Evolutionary conservation across 2,797 vertebrate species (phyloP), one percentile per base, ranked within the genome.

Genomic region (Ctenosaura bakeri): DNA sequence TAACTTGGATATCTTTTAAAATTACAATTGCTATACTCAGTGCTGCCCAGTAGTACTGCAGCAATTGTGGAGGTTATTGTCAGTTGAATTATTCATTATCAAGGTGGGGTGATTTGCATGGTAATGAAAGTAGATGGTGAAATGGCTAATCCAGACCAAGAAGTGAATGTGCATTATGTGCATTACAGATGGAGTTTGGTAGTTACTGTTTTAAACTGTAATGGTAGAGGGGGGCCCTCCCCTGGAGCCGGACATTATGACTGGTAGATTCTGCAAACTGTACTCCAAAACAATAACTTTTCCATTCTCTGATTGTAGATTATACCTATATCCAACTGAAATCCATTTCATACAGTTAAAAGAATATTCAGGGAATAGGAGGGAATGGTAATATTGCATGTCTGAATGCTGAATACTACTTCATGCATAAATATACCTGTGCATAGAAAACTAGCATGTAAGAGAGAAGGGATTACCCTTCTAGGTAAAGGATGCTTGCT

Each of bases 11-110:
- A 13, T 62, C 87, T 89, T 86, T 69, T 84, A 71, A 84, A 42
- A 90, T 87, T 78, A 59, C 59, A 80, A 77, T 29, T 9, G 0
- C 35, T 76, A 50, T 52, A 13, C 50, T 71, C 56, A 66, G 24
- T 50, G 4, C 22, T 76, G 52, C 0, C 1, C 8, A 4, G 0
- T 0, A 0, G 50, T 59, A 6, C 1, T 4, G 50, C 0, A 0
- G 35, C 24, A 42, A 1, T 6, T 0, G 12, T 71, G 1, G 2
- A 12, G 0, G 2, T 77, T 62, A 4, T 56, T 76, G 18, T 24
- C 1, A 0, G 12, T 0, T 32, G 89, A 88, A 0, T 84, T 12
- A 3, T 87, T 89, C 35, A 7, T 82, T 91, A 13, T 38, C 81
- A 79, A 1, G 74, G 2, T 54, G 62, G 83, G 52, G 35, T 50